Conservation (phyloP, 1,140 invertebrate genomes). For the Lucilia sericata region DNA sequence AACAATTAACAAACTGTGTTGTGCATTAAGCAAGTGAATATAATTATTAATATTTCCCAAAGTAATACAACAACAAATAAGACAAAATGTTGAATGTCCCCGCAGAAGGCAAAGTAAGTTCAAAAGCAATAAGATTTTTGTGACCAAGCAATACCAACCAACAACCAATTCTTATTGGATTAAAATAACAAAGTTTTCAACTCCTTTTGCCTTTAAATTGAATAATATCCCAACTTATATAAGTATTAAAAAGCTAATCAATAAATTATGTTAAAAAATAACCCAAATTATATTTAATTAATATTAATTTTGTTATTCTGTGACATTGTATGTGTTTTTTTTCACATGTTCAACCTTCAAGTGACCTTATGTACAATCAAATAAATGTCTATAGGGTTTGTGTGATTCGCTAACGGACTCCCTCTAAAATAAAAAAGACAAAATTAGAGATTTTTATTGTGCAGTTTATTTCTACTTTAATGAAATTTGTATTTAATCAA, state of each 20-base stretch:
- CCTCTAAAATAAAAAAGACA: background rate
- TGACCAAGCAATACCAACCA: too few species aligned
- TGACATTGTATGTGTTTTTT: background rate
- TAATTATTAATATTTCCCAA: background rate
- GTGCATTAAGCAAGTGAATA: background rate
- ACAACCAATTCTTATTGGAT: slow-evolving; percentile 11
- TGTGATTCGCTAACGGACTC: background rate
- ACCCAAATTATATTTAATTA: background rate
- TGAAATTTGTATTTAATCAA: background rate
- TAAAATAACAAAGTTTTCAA: background rate
- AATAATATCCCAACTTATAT: too few species aligned
- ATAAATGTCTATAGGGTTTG: background rate
- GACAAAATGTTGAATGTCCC: slow-evolving; percentile 64
- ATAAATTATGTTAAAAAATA: background rate
- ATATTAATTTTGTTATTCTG: background rate
- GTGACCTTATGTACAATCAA: background rate
- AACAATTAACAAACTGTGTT: background rate
- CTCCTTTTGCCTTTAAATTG: background rate
- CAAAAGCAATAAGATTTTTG: slow-evolving; percentile 13
- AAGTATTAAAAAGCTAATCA: background rate
- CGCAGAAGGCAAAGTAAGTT: slow-evolving; percentile 63
- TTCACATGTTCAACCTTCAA: slow-evolving; percentile 22
- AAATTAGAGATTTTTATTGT: background rate
- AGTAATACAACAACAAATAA: background rate
- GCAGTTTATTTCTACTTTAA: too few species aligned